These are phyloP conservation scores for Campylomormyrus tamandua DNA, from an alignment of 2,113 vertebrate genomes.

Conservation along the genomic window DNA sequence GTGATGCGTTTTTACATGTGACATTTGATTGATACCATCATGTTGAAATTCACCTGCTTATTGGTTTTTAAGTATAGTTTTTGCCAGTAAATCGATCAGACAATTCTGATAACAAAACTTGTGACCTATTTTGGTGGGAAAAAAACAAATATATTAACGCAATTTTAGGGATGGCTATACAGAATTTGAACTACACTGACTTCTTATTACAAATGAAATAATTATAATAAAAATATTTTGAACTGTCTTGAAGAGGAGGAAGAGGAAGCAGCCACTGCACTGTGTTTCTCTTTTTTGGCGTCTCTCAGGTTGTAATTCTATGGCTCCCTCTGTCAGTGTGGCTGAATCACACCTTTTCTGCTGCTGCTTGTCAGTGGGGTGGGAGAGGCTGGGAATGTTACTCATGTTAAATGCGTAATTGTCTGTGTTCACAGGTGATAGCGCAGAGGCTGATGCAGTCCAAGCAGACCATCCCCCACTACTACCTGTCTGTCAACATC, in stretches of 20 bases:
- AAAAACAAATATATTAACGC: not conserved
- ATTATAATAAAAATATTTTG: not conserved
- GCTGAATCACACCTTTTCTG: not conserved
- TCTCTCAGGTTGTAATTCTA: not conserved
- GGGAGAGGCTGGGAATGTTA: not conserved
- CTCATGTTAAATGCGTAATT: not conserved
- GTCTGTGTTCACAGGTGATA: conserved; percentile 68
- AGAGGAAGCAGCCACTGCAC: not conserved
- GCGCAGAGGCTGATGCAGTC: conserved; percentile 94
- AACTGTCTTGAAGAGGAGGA: no score
- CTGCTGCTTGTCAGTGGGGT: not conserved
- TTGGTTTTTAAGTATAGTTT: not conserved
- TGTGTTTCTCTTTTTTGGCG: not conserved
- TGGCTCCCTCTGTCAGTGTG: not conserved
- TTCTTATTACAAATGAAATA: not conserved
- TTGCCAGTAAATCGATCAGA: not conserved
- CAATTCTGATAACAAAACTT: not conserved
- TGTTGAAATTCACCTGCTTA: not conserved
- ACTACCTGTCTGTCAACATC: conserved; percentile 91
- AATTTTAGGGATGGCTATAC: not conserved
- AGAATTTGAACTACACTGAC: not conserved
- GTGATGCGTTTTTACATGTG: not conserved
- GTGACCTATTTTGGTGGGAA: not conserved
- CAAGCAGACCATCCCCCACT: conserved; percentile 97
- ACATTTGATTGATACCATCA: not conserved